phyloP scores from a whole-genome alignment of 2,888 invertebrate genomes.

The Luffia ferchaultella region DNA sequence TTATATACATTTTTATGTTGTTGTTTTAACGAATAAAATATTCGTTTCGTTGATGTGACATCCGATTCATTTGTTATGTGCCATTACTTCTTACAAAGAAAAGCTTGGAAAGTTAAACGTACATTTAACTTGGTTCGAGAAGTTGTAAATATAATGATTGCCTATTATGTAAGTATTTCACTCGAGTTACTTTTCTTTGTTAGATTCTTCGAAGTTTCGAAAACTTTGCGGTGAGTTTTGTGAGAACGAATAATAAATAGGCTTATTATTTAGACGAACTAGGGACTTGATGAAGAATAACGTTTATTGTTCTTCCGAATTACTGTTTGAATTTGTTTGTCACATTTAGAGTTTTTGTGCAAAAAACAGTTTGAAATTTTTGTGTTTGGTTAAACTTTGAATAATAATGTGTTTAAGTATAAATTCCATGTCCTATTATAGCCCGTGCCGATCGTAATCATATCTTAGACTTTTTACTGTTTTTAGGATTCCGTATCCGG shows the following conservation, averaged over 20 bases:
- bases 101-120: not conserved
- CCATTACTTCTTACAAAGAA: not conserved
- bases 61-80: not conserved
- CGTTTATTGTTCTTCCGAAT: slow-evolving; percentile 8
- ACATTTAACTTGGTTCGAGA: not conserved
- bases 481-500: too few species aligned
- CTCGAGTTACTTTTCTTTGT: slow-evolving; percentile 4
- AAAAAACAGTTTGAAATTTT: not conserved
- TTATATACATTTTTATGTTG: not conserved
- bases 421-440: too few species aligned
- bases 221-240: slow-evolving; percentile 4
- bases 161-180: slow-evolving; percentile 2
- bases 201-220: slow-evolving; percentile 2
- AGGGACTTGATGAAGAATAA: slow-evolving; percentile 22
- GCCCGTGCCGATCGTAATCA: too few species aligned
- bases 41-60: not conserved
- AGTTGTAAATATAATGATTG: not conserved
- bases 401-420: too few species aligned
- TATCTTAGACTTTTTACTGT: too few species aligned
- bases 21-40: not conserved
- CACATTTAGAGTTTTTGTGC: not conserved
- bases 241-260: slow-evolving; percentile 10
- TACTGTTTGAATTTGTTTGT: not conserved
- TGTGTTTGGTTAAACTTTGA: too few species aligned
- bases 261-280: slow-evolving; percentile 19